These are phyloP conservation scores for Phymastichus coffea DNA, from an alignment of 1,140 invertebrate species.

Conservation along the genomic window DNA sequence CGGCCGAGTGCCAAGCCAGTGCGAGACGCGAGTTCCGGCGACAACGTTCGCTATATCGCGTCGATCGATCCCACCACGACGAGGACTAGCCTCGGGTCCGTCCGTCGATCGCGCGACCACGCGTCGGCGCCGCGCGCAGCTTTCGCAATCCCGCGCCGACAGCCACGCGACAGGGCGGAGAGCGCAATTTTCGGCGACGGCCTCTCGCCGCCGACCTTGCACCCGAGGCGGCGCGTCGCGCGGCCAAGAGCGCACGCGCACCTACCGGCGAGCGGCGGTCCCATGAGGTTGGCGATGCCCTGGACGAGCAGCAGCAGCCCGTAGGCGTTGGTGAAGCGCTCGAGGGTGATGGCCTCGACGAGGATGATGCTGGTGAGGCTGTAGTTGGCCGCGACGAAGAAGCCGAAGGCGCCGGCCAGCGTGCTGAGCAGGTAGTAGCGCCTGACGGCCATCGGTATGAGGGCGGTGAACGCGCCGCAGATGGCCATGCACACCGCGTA, in stretches of 20 bases:
- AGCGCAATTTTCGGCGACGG: too few relatives aligned
- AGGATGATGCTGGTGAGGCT: slow-evolving; percentile 83
- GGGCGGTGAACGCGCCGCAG: slow-evolving; percentile 69
- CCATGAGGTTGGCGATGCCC: slow-evolving; percentile 83
- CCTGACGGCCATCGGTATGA: slow-evolving; percentile 66
- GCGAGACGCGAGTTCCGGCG: neutral
- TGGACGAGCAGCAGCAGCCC: slow-evolving; percentile 84
- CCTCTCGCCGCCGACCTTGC: too few relatives aligned
- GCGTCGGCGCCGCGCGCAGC: too few relatives aligned
- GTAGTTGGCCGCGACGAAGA: slow-evolving; percentile 86
- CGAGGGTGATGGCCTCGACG: slow-evolving; percentile 80
- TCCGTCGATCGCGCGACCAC: too few relatives aligned
- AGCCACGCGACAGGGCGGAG: too few relatives aligned
- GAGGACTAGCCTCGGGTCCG: too few relatives aligned
- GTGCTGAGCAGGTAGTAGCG: slow-evolving; percentile 64
- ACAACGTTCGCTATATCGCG: neutral
- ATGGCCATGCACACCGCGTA: slow-evolving; percentile 78
- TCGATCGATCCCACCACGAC: too few relatives aligned
- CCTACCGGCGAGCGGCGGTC: slow-evolving; percentile 83
- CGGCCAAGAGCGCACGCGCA: too few relatives aligned
- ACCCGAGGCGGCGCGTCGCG: too few relatives aligned
- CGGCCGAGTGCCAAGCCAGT: neutral
- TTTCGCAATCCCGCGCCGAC: too few relatives aligned
- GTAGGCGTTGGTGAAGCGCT: slow-evolving; percentile 88
- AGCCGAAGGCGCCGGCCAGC: slow-evolving; percentile 73